Conservation (phyloP, 1,140 invertebrate genomes). For the Calosoma granatense region DNA sequence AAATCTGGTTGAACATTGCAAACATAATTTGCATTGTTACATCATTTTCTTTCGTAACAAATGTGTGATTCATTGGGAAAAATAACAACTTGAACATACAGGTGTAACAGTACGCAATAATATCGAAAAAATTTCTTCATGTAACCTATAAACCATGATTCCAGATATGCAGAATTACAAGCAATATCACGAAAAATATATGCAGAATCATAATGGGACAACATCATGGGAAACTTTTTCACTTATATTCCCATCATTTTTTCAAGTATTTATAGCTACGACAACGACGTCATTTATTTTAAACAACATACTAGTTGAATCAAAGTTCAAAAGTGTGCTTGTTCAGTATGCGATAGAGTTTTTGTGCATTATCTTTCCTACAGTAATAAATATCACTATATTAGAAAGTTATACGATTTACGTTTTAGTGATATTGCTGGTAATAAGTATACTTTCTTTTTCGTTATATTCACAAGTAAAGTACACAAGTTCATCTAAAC, state of each 20-base stretch:
- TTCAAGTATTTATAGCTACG: constrained; percentile 29
- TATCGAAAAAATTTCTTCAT: too few species aligned
- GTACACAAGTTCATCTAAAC: constrained; percentile 23
- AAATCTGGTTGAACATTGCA: too few species aligned
- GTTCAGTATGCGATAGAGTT: constrained; percentile 21
- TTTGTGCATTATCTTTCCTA: constrained; percentile 18
- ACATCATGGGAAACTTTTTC: constrained; percentile 36
- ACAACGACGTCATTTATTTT: constrained; percentile 19
- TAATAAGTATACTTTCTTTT: too few species aligned
- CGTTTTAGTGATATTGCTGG: not conserved
- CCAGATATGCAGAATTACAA: too few species aligned
- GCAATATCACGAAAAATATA: too few species aligned
- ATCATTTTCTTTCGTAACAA: too few species aligned
- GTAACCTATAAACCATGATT: too few species aligned
- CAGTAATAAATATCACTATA: constrained; percentile 22
- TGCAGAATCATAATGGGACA: constrained; percentile 40
- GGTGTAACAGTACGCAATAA: too few species aligned
- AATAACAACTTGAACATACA: too few species aligned
- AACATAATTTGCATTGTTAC: too few species aligned
- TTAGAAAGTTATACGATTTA: constrained; percentile 18
- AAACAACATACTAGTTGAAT: constrained; percentile 16
- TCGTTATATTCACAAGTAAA: too few species aligned
- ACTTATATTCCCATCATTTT: constrained; percentile 37
- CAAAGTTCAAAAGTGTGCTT: constrained; percentile 17
- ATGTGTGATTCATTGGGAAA: too few species aligned